phyloP scores from a whole-genome alignment of 2,797 vertebrate species.

The Chelonia mydas region DNA sequence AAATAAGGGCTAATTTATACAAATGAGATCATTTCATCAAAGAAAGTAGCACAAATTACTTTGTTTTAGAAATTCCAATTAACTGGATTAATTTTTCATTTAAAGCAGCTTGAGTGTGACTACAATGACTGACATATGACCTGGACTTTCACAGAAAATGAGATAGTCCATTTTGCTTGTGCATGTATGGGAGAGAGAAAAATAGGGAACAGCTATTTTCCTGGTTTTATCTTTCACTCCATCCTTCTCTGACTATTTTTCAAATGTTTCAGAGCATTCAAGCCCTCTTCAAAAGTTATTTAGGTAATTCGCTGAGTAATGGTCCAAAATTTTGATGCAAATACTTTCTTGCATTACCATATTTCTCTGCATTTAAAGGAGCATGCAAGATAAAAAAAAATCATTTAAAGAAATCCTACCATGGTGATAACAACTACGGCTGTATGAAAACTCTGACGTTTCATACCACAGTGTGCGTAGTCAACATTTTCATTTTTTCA shows the following conservation, averaged over 20 bases:
- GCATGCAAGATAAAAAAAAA: background rate
- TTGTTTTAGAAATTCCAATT: conserved; percentile 69
- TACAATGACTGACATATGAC: conserved; percentile 51
- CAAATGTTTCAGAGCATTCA: conserved; percentile 13
- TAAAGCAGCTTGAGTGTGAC: conserved; percentile 63
- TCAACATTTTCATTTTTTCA: background rate
- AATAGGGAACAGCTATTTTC: background rate
- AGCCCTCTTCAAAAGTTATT: conserved; percentile 39
- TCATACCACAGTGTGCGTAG: accelerated
- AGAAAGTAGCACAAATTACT: conserved; percentile 60
- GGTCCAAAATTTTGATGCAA: background rate
- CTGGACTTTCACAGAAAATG: conserved; percentile 25
- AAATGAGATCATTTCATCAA: conserved; percentile 61
- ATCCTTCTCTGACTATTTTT: conserved; percentile 5
- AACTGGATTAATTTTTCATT: conserved; percentile 69
- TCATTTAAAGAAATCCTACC: background rate
- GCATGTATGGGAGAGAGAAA: accelerated
- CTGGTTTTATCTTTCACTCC: background rate
- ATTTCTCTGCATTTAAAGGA: background rate
- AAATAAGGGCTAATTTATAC: conserved; percentile 49
- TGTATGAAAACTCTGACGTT: accelerated
- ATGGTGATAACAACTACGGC: background rate
- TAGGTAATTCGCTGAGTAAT: conserved; percentile 2
- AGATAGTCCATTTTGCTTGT: conserved; percentile 16
- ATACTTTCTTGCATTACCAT: accelerated